Evolutionary conservation across 2,113 vertebrate genomes (phyloP).

Genomic region (Pionites leucogaster): DNA sequence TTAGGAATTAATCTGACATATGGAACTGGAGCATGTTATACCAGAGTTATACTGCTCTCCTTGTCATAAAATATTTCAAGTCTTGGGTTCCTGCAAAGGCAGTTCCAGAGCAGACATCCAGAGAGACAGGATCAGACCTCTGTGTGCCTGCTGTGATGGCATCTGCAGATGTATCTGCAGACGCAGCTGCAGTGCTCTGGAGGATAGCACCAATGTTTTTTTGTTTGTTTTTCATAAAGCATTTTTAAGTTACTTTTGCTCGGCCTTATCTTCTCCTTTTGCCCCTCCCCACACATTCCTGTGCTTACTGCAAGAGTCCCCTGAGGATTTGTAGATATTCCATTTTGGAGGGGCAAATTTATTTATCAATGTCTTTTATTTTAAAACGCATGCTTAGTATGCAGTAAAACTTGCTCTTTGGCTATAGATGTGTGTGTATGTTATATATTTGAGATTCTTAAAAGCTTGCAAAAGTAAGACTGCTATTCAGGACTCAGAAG

Average conservation of each 20-base stretch:
- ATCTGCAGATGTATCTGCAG: background rate
- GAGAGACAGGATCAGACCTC: background rate
- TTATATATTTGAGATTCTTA: background rate
- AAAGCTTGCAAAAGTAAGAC: background rate
- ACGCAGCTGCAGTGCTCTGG: background rate
- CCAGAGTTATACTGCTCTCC: background rate
- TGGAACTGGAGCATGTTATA: background rate
- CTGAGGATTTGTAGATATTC: background rate
- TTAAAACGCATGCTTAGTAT: background rate
- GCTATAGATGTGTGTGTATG: background rate
- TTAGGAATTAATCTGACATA: background rate
- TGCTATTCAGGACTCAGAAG: background rate
- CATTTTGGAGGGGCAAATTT: background rate
- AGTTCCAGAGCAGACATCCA: background rate
- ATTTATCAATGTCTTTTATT: background rate
- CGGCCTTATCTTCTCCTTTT: background rate
- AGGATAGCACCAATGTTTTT: background rate
- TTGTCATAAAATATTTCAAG: background rate
- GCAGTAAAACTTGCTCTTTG: background rate
- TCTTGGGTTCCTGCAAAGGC: background rate
- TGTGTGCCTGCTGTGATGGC: background rate
- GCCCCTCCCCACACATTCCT: background rate
- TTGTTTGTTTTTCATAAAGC: background rate
- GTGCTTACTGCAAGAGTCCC: background rate
- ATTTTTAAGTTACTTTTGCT: background rate